Conservation (phyloP, 2,888 invertebrate genomes). For the Ellobium chinense region DNA sequence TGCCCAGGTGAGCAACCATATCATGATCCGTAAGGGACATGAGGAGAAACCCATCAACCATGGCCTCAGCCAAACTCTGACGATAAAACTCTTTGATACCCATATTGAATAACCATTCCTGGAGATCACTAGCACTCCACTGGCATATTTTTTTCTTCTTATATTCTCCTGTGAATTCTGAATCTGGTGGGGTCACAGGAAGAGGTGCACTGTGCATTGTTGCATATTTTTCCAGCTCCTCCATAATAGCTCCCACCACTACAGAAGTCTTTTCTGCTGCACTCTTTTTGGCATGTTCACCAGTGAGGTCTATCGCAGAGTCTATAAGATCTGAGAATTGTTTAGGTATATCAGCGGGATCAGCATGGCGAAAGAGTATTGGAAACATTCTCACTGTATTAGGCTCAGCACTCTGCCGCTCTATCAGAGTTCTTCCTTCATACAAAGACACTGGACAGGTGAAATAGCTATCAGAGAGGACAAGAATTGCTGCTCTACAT, state of each 20-base stretch:
- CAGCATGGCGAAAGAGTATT: slow-evolving; percentile 64
- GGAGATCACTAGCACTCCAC: slow-evolving; percentile 75
- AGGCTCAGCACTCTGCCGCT: slow-evolving; percentile 63
- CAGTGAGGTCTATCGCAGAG: slow-evolving; percentile 68
- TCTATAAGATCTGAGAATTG: slow-evolving; percentile 61
- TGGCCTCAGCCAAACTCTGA: slow-evolving; percentile 76
- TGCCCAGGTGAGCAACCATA: slow-evolving; percentile 72
- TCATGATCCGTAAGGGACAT: slow-evolving; percentile 77
- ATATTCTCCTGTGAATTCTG: slow-evolving; percentile 75
- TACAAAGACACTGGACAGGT: slow-evolving; percentile 75
- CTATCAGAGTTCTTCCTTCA: slow-evolving; percentile 74
- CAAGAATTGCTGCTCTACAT: slow-evolving; percentile 73
- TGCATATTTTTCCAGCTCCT: slow-evolving; percentile 73
- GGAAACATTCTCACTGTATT: slow-evolving; percentile 70
- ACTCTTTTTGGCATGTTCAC: slow-evolving; percentile 61
- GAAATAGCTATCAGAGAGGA: slow-evolving; percentile 76
- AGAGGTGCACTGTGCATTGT: slow-evolving; percentile 62
- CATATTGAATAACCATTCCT: slow-evolving; percentile 76
- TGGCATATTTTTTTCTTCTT: slow-evolving; percentile 75
- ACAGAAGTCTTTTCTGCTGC: slow-evolving; percentile 75
- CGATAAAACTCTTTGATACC: slow-evolving; percentile 78
- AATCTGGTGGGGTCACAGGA: slow-evolving; percentile 63
- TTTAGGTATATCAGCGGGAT: slow-evolving; percentile 67
- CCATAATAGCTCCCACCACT: slow-evolving; percentile 74
- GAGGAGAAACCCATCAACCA: slow-evolving; percentile 78